phyloP scores from a whole-genome alignment of 2,888 invertebrate genomes.

The Patella ulyssiponensis region DNA sequence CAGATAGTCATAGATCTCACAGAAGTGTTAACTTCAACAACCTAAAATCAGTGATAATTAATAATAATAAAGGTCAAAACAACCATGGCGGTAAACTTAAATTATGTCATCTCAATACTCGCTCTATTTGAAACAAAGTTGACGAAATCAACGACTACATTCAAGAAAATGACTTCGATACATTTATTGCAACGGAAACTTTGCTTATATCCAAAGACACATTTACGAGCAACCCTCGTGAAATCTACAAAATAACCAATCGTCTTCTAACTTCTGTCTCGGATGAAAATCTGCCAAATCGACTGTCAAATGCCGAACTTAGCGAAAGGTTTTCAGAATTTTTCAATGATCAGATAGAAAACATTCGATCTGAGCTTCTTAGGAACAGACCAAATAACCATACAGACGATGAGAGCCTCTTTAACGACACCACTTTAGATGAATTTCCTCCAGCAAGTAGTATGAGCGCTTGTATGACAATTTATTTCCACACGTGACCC shows the following conservation, averaged over 20 bases:
- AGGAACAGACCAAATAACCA: too few species aligned
- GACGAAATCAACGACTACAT: neutral
- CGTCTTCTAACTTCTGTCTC: neutral
- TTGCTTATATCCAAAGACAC: neutral
- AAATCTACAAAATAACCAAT: neutral
- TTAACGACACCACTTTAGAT: too few species aligned
- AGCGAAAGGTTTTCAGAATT: neutral
- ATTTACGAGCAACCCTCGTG: neutral
- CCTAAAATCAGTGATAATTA: neutral
- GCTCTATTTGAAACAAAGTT: neutral
- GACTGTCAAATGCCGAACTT: neutral
- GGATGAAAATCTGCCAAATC: neutral
- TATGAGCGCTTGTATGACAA: too few species aligned
- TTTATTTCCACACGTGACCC: too few species aligned
- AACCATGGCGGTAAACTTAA: neutral
- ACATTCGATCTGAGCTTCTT: too few species aligned
- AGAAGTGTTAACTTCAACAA: slow-evolving; percentile 3
- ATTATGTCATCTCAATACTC: neutral
- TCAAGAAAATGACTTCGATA: slow-evolving; percentile 3
- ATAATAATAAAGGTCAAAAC: neutral
- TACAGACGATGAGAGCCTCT: too few species aligned
- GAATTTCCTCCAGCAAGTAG: too few species aligned
- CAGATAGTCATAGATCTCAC: neutral
- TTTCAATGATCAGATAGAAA: neutral
- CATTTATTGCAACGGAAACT: slow-evolving; percentile 3